Base-by-base conservation (phyloP, 2,888 invertebrate species). In the Syrista parreyssii region DNA sequence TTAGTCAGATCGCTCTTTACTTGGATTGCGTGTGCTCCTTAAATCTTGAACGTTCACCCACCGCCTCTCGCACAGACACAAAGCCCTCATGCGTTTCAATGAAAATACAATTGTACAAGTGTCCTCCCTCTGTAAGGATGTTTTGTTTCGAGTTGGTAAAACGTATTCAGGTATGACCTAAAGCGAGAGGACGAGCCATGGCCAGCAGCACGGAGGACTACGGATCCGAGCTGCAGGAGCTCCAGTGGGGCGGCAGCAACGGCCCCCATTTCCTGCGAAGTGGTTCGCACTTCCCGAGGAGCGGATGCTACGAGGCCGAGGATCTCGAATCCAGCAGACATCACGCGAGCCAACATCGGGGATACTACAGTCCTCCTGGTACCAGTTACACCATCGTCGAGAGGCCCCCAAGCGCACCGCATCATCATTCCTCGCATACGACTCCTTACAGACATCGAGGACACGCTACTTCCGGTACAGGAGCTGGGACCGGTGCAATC, bases 321-420 rank as follows among this genome's bases (percentile, higher is more conserved):
- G 91, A 91, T 81, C 88, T 90, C 76, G 91, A 91, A 78, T 87
- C 89, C 77, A 86, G 92, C 82, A 92, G 92, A 35, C 88, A 88
- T 92, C 95, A 85, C 93, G 94, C 82, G 94, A 69, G 11, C 69
- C 96, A 83, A 95, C 96, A 83, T 93, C 95, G 82, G 36, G 91
- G 91, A n/a, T 97, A 97, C 92, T 97, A 97, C 92, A 97, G 97
- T 83, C 97, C 97, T 78, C 97, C 97, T 36, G 97, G 97, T 82
- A 97, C 97, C 84, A 96, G 96, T 79, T 97, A 97, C 92, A 97
- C 97, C 88, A 97, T 97, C 91, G 95, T 97, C 88, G 97, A 97
- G 92, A 93, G 96, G 82, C 95, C 95, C 81, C 95, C 95, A 82
- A 95, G 95, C 85, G 95, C 95, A 74, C 95, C 95, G 84, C 95